Percentiles rank a stretch among this genome's conserved stretches.
Evolutionary conservation across 2,113 vertebrate genomes (phyloP).

Genomic region (Brevimyrus niger): DNA sequence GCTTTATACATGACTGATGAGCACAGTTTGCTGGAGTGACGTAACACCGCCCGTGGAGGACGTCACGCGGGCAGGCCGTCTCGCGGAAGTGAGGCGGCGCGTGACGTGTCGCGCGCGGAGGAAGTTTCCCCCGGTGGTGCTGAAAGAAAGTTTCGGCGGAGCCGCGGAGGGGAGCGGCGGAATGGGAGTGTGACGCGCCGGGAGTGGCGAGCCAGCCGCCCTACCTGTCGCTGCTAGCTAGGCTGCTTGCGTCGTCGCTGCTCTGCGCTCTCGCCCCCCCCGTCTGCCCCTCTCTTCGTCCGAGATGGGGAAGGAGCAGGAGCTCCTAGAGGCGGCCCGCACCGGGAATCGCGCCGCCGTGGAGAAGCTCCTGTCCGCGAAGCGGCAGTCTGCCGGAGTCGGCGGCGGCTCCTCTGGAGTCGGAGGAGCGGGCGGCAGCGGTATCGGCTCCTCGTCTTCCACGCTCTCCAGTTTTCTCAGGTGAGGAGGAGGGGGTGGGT

Average conservation of each 20-base stretch:
- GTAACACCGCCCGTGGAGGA: neutral
- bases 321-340: conserved; percentile 89
- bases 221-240: conserved; percentile 10
- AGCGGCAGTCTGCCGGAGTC: conserved; percentile 72
- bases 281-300: conserved; percentile 31
- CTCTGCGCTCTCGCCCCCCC: conserved; percentile 24
- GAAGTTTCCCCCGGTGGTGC: conserved; percentile 61
- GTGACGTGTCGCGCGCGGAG: conserved; percentile 46
- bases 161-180: conserved; percentile 36
- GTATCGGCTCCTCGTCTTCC: conserved; percentile 66
- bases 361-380: conserved; percentile 88
- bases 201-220: conserved; percentile 35
- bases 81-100: conserved; percentile 64
- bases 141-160: conserved; percentile 56
- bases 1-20: neutral
- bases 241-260: conserved; percentile 6
- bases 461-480: conserved; percentile 87
- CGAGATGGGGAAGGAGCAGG: conserved; percentile 94
- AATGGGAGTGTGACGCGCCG: conserved; percentile 6
- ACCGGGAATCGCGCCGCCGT: conserved; percentile 87
- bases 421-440: conserved; percentile 54
- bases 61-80: conserved; percentile 39
- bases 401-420: conserved; percentile 56
- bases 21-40: neutral
- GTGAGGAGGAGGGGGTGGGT: conserved; percentile 44